Conservation (phyloP, 2,113 vertebrate genomes). For the Myotis brandtii region DNA sequence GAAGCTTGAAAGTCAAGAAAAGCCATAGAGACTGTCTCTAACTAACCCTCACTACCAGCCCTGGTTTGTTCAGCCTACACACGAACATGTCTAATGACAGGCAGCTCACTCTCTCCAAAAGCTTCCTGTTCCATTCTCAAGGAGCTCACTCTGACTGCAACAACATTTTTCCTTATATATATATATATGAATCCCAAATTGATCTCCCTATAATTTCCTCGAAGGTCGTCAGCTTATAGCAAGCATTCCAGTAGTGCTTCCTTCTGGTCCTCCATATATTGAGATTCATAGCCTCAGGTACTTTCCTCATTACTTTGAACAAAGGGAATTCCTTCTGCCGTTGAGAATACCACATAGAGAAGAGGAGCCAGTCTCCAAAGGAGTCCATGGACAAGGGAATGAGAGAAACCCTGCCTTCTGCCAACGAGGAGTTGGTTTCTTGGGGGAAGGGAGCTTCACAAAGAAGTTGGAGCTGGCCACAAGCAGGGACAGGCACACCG, state of each 20-base stretch:
- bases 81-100: neutral
- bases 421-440: neutral
- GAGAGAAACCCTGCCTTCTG: constrained; percentile 9
- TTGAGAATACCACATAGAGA: neutral
- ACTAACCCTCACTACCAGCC: neutral
- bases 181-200: neutral
- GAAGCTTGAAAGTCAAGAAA: constrained; percentile 64
- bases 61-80: neutral
- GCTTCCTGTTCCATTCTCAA: neutral
- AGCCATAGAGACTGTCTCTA: constrained; percentile 20
- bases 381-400: neutral
- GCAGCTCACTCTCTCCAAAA: neutral
- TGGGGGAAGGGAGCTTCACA: constrained; percentile 1
- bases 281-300: neutral
- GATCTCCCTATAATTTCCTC: constrained; percentile 20
- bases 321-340: neutral
- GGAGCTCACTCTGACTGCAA: neutral
- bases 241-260: neutral
- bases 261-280: neutral
- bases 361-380: neutral
- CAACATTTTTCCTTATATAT: neutral
- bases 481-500: neutral
- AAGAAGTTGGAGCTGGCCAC: neutral
- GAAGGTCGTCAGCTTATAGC: neutral
- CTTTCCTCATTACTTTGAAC: neutral